Conservation (phyloP, 2,888 invertebrate species). For the Lucinisca nassula region DNA sequence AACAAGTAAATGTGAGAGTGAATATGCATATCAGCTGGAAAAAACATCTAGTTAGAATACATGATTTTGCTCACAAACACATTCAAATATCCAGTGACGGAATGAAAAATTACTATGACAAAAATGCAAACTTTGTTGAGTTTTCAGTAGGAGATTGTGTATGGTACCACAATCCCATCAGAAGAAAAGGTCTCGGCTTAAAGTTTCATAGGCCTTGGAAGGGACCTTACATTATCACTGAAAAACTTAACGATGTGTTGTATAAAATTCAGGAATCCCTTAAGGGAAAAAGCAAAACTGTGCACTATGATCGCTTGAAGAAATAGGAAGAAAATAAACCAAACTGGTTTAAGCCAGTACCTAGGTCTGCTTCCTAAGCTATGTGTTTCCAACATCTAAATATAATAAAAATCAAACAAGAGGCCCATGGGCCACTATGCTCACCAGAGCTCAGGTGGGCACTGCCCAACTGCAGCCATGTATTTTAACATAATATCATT, state of each 20-base stretch:
- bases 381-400: too few species aligned
- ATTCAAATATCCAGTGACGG: background rate
- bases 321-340: background rate
- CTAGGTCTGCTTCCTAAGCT: too few species aligned
- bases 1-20: too few species aligned
- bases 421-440: too few species aligned
- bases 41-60: background rate
- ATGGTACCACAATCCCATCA: background rate
- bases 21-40: too few species aligned
- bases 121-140: background rate
- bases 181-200: background rate
- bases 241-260: background rate
- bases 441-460: too few species aligned
- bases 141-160: background rate
- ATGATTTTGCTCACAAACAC: background rate
- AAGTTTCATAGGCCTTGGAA: background rate
- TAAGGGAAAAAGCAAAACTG: background rate
- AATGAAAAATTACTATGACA: background rate
- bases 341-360: too few species aligned
- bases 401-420: too few species aligned
- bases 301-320: background rate
- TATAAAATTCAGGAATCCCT: background rate
- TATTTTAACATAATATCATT: too few species aligned
- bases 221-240: background rate
- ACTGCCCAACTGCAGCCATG: too few species aligned